Base-by-base conservation (phyloP, 2,888 invertebrate genomes). In the Hypolimnas misippus region DNA sequence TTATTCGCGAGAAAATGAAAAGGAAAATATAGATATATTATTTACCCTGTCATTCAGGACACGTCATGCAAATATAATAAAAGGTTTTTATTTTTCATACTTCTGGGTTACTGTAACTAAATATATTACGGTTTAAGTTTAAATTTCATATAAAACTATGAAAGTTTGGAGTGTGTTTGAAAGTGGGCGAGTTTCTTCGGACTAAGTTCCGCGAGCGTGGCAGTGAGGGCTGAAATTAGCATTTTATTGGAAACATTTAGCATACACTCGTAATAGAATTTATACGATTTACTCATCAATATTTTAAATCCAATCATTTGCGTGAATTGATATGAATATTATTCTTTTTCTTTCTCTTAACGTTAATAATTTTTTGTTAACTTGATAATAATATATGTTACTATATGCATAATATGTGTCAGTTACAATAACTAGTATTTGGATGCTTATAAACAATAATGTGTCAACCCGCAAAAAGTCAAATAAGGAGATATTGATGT, bases 241-340 rank as follows among this genome's bases (percentile, higher is more conserved):
- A 57, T 57, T 57, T 57, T 57, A 57, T 57, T 50, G 38, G 38
- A 29, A 50, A 16, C n/a, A 7, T 49, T 57, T 57, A 38, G 8
- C 49, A 57, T 50, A 49, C 25, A n/a, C n/a, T n/a, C 25, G 17
- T 42, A 10, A 42, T 7, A 17, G 42, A 19, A 10, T 10, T 42
- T 42, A 42, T 42, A 42, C 7, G 42, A 42, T 42, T 42, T 42
- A 42, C 17, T 42, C 8, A 42, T 42, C 3, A 42, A 42, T 17
- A 40, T 40, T 40, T 40, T 40, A 42, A 17, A 16, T 10, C 42
- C 2, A 17, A 8, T 42, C 10, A 16, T 17, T 17, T 8, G 17
- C 42, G 31, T 31, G 5, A 0, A 7, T 31, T 2, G 31, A 31
- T 5, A 31, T 31, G 8, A 31, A n/a, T n/a, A n/a, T n/a, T n/a